Conservation (phyloP, 2,888 invertebrate species). For the Tanypteryx hageni region DNA sequence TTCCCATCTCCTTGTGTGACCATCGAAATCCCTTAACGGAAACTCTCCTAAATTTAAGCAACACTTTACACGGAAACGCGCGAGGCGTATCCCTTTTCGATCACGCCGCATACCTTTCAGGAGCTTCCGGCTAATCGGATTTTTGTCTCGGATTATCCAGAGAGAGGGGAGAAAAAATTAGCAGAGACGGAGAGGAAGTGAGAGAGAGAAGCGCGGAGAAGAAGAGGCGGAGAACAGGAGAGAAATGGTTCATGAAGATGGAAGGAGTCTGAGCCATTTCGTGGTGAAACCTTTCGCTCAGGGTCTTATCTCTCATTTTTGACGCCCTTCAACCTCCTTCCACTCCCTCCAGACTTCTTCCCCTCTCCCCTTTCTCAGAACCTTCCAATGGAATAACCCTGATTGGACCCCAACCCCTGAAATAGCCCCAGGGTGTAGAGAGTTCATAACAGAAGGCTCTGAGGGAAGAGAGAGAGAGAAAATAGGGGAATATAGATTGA, state of each 20-base stretch:
- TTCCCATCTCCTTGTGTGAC: too few relatives aligned
- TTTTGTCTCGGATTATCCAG: not conserved
- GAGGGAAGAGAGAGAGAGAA: not conserved
- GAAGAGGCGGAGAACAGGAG: not conserved
- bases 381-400: constrained; percentile 51
- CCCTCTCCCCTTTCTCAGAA: not conserved
- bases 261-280: not conserved
- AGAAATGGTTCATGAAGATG: not conserved
- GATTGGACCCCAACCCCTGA: constrained; percentile 50
- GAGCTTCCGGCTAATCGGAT: not conserved
- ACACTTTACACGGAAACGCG: not conserved
- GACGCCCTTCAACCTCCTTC: not conserved
- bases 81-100: not conserved
- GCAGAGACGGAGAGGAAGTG: not conserved
- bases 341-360: not conserved
- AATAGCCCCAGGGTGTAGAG: constrained; percentile 21
- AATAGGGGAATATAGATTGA: not conserved
- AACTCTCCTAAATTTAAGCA: not conserved
- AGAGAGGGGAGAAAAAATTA: not conserved
- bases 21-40: not conserved
- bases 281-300: not conserved
- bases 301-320: constrained; percentile 31
- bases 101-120: not conserved
- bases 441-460: constrained; percentile 57
- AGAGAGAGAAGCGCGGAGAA: not conserved